Base-by-base conservation (phyloP, 2,113 vertebrate genomes). In the Grammomys surdaster region DNA sequence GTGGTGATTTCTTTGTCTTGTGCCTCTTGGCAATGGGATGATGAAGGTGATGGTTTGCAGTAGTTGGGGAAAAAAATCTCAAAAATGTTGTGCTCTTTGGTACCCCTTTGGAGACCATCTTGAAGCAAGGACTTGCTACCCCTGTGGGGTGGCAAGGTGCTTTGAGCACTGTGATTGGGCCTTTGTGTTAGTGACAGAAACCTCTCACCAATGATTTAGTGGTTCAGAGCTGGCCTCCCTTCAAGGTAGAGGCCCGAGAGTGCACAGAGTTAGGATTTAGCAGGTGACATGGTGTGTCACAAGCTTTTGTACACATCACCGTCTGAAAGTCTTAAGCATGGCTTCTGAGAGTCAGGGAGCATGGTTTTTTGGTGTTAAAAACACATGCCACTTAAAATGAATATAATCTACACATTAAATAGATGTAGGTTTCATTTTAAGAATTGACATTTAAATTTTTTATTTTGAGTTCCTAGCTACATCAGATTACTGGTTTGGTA, bases 401-500 rank as follows among this genome's bases (percentile, higher is more conserved):
- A 87, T 93, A 87, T 87, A 51, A 86, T 89, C 91, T 69, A 91
- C 65, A 88, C 16, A 33, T 96, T 77, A 93, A 51, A 73, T 63
- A 95, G 58, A 63, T 69, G 14, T 19, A 51, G 33, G 40, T 77
- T 96, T 93, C 78, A 94, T 90, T 95, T 93, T 91, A 97, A 92
- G 67, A 51, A 88, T 22, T 90, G 48, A 60, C n/a, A 77, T 88
- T 65, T 95, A 93, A 85, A 93, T 54, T 67, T 95, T 95, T 92
- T 43, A 77, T 22, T 90, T 94, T 93, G 31, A 95, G 76, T 96
- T 92, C 76, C 17, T 88, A 95, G 48, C 72, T 78, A 84, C 31
- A 80, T 70, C 77, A 96, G 63, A 88, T 95, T 40, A 88, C 90
- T 95, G 87, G 76, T 84, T 87, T 77, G 77, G 60, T 81, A 69